Base-by-base conservation (phyloP, 2,888 invertebrate genomes). In the Schrankia costaestrigalis region DNA sequence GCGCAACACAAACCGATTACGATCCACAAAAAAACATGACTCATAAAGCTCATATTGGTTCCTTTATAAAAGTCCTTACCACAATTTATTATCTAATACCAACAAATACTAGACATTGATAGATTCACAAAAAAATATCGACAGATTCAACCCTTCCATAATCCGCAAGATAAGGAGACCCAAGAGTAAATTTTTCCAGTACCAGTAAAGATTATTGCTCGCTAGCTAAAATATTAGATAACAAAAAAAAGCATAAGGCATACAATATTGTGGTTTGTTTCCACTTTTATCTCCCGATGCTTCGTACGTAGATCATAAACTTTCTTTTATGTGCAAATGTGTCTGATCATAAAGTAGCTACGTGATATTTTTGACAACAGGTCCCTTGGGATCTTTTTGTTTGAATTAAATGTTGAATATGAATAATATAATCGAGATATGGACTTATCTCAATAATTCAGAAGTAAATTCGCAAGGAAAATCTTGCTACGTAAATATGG, bases 351-450 rank as follows among this genome's bases (percentile, higher is more conserved):
- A 83, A 84, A 84, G 70, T 61, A 56, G 43, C 60, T 72, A 82
- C 84, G 84, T 84, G 84, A 82, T 78, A 72, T 76, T 77, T 81
- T 79, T 78, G 76, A 76, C 75, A 78, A 79, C 65, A 59, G 55
- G 46, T 55, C 56, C 35, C 34, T 33, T 25, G 52, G 39, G 56
- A 47, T 53, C 51, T 46, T 62, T 54, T 46, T 47, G 51, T 56
- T 52, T 40, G 63, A 71, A 71, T 68, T 70, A 68, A 68, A 64
- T 56, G 49, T 50, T 57, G 47, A 44, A 51, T 41, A 51, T 56
- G 53, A 53, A 55, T 56, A 41, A 43, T 44, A 14, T 28, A 26
- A 28, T 43, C 36, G 36, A 26, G 29, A 31, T 41, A 30, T 26
- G 26, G 13, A 9, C 18, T 14, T 17, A 11, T 47, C 31, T 46